Evolutionary conservation across 1,140 invertebrate genomes (phyloP).

Genomic region (Gerris buenoi): DNA sequence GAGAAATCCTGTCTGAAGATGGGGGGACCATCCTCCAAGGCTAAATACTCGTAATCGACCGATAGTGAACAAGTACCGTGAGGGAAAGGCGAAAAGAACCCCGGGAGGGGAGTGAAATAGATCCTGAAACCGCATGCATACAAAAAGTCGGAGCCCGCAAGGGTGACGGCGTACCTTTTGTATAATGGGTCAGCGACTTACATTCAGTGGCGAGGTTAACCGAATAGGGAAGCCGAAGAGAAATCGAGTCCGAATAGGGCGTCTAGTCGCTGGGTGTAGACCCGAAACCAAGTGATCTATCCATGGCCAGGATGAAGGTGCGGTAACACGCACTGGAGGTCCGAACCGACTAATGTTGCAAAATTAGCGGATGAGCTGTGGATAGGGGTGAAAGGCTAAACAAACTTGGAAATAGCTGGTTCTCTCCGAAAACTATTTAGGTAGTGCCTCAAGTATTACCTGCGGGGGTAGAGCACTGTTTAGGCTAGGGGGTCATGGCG

Average conservation of each 20-base stretch:
- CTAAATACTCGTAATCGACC: slow-evolving; percentile 30
- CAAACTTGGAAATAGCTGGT: slow-evolving; percentile 29
- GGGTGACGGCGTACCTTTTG: slow-evolving; percentile 30
- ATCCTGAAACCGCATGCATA: slow-evolving; percentile 28
- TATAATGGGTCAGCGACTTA: slow-evolving; percentile 28
- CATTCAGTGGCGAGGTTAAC: slow-evolving; percentile 26
- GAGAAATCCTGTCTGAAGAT: slow-evolving; percentile 27
- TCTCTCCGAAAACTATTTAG: slow-evolving; percentile 29
- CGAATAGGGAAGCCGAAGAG: slow-evolving; percentile 24
- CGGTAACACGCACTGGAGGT: slow-evolving; percentile 25
- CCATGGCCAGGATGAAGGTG: slow-evolving; percentile 27
- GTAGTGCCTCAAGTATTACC: slow-evolving; percentile 23
- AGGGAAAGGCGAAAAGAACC: slow-evolving; percentile 27
- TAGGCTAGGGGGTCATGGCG: background rate
- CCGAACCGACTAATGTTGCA: slow-evolving; percentile 26
- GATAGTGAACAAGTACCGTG: slow-evolving; percentile 25
- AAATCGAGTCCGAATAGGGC: slow-evolving; percentile 30
- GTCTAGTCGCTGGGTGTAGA: slow-evolving; percentile 25
- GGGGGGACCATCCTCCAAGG: slow-evolving; percentile 27
- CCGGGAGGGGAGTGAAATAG: slow-evolving; percentile 28
- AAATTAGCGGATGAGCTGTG: slow-evolving; percentile 27
- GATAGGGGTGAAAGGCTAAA: slow-evolving; percentile 28
- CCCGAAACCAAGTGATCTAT: slow-evolving; percentile 29
- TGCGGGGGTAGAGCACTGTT: background rate
- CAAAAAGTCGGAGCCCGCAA: slow-evolving; percentile 25